Evolutionary conservation across 2,113 vertebrate species (phyloP), one percentile per base, ranked within the genome.

Genomic region (Scortum barcoo): DNA sequence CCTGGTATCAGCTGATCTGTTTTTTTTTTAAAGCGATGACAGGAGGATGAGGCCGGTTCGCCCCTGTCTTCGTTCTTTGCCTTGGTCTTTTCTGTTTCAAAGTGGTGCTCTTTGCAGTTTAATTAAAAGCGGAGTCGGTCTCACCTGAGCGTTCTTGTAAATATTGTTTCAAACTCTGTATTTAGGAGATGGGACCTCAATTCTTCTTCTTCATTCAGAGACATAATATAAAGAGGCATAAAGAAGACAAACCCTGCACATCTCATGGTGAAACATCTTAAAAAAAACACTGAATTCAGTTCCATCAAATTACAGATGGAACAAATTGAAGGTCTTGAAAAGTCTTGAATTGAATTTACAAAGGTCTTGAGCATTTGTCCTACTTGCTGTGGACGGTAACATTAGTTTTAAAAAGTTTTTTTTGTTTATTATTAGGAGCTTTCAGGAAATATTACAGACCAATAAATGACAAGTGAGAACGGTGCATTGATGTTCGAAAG

Each of bases 41-140:
- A 69, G 54, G n/a, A 81, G 28, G 50, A 71, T 53, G 65, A 69
- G 46, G 33, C 51, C 33, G 86, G 62, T 87, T 86, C 77, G 68
- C 51, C 17, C 17, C 69, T 76, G n/a, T n/a, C 62, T 61, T 66
- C 2, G 1, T 60, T 79, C 16, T 57, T 60, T 2, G 46, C 1
- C 0, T 7, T 8, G 0, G 3, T 57, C n/a, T 73, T 72, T 74
- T 70, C 71, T 66, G 11, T 86, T 78, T 78, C 44, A 46, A 58
- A 56, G 38, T 12, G 14, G 20, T 69, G 1, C 67, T 62, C 38
- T 40, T 28, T 48, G 51, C 53, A 0, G 24, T 51, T 58, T 36
- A 28, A 26, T 44, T 16, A 4, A 14, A 66, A 22, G 9, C 30
- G 11, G 22, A 1, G 57, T 54, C 33, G 76, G 51, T 44, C 10